phyloP scores from a whole-genome alignment of 2,113 vertebrate genomes.

The Sander lucioperca region DNA sequence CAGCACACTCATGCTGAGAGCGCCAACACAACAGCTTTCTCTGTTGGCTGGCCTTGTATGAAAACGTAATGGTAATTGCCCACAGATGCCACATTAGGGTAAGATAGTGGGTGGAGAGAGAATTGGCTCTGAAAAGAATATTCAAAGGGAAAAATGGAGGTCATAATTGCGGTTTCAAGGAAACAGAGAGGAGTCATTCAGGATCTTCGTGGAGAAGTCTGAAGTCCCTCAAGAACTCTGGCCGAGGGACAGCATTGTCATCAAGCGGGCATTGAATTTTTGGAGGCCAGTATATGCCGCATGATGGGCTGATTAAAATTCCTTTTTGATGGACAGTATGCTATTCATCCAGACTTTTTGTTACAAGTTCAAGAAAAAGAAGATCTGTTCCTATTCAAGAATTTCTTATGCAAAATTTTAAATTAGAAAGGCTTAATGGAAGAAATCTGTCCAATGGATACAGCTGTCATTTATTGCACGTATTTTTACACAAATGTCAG shows the following conservation, averaged over 20 bases:
- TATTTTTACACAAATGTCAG: neutral
- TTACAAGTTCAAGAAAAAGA: conserved; percentile 5
- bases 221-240: conserved; percentile 33
- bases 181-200: conserved; percentile 65
- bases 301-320: conserved; percentile 64
- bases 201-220: conserved; percentile 36
- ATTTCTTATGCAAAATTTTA: neutral
- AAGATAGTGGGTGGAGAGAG: conserved; percentile 21
- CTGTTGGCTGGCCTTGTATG: conserved; percentile 74
- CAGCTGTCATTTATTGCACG: neutral
- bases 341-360: conserved; percentile 36
- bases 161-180: conserved; percentile 63
- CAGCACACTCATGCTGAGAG: conserved; percentile 58
- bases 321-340: conserved; percentile 33
- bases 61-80: conserved; percentile 71
- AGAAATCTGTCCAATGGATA: neutral
- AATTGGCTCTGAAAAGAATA: conserved; percentile 59
- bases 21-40: conserved; percentile 73
- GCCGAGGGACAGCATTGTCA: conserved; percentile 47
- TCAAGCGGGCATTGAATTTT: conserved; percentile 28
- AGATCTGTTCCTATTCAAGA: neutral
- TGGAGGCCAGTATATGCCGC: conserved; percentile 21
- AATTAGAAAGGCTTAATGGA: neutral
- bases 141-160: conserved; percentile 44
- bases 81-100: conserved; percentile 71